These are phyloP conservation scores for Barnardius zonarius DNA, from an alignment of 2,113 vertebrate species.

Conservation along the genomic window DNA sequence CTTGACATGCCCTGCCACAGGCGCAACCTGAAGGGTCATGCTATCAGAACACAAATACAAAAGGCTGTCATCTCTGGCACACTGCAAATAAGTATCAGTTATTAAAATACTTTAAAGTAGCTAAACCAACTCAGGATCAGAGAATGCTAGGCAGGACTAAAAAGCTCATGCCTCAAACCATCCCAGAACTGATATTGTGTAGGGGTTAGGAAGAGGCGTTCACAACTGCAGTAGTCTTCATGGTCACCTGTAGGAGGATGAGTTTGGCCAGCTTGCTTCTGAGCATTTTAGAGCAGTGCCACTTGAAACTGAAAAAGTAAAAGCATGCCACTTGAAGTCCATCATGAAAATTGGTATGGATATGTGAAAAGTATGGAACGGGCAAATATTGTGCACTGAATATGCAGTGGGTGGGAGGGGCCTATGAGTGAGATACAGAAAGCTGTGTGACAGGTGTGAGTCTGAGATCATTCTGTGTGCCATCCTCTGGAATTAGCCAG, in stretches of 20 bases:
- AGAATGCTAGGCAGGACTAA: neutral
- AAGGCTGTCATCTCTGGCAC: too few species aligned
- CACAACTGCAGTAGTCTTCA: neutral
- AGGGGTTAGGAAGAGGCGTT: rapidly evolving
- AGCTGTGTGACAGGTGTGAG: neutral
- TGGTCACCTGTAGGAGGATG: neutral
- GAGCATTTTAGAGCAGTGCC: neutral
- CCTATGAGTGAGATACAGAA: neutral
- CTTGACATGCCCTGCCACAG: too few species aligned
- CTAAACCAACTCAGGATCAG: too few species aligned
- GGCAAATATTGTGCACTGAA: neutral
- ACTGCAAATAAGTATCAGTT: too few species aligned
- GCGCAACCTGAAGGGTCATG: too few species aligned
- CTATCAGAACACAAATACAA: too few species aligned
- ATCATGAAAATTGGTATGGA: neutral
- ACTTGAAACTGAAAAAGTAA: neutral
- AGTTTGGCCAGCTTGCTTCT: neutral
- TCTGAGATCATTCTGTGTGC: neutral
- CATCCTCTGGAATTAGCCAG: neutral
- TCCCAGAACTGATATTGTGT: neutral
- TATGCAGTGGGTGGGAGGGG: rapidly evolving
- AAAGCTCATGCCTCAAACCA: neutral
- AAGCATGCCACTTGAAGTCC: neutral
- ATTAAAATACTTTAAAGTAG: too few species aligned
- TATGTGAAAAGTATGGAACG: neutral